phyloP scores from a whole-genome alignment of 2,888 invertebrate genomes.

The Noctua pronuba region DNA sequence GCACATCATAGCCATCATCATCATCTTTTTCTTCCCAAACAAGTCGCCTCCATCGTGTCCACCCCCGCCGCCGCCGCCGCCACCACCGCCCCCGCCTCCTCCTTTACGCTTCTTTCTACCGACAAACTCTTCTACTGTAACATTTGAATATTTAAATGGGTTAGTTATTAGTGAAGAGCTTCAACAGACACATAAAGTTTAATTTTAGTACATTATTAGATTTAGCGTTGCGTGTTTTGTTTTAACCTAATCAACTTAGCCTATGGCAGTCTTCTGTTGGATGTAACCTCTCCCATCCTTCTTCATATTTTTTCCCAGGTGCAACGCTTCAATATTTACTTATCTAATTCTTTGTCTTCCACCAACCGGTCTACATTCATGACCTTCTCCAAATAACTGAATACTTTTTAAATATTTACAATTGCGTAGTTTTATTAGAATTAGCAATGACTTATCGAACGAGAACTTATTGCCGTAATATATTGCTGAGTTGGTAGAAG shows the following conservation, averaged over 20 bases:
- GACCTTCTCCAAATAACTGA: too few relatives aligned
- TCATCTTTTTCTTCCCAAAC: conserved; percentile 90
- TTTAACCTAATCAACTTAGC: not conserved
- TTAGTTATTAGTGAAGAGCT: not conserved
- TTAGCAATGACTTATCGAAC: not conserved
- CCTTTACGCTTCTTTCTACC: conserved; percentile 86
- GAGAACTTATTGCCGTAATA: not conserved
- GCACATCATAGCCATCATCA: conserved; percentile 92
- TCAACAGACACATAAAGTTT: not conserved
- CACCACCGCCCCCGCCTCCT: conserved; percentile 76
- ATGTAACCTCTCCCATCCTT: not conserved
- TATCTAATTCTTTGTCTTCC: not conserved
- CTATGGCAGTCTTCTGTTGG: not conserved
- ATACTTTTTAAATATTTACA: not conserved
- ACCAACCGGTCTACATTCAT: not conserved
- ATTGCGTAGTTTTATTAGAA: not conserved
- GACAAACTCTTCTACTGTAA: conserved; percentile 84
- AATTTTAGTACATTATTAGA: not conserved
- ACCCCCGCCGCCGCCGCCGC: conserved; percentile 73
- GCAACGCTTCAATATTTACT: too few relatives aligned
- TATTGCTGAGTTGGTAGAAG: not conserved
- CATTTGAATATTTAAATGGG: conserved; percentile 30
- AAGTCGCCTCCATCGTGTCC: conserved; percentile 80
- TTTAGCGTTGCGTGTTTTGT: not conserved
- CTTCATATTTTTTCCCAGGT: too few relatives aligned